Percentiles rank a stretch among this genome's conserved stretches.
Evolutionary conservation across 1,140 invertebrate species (phyloP).

Genomic region (Achatina immaculata): DNA sequence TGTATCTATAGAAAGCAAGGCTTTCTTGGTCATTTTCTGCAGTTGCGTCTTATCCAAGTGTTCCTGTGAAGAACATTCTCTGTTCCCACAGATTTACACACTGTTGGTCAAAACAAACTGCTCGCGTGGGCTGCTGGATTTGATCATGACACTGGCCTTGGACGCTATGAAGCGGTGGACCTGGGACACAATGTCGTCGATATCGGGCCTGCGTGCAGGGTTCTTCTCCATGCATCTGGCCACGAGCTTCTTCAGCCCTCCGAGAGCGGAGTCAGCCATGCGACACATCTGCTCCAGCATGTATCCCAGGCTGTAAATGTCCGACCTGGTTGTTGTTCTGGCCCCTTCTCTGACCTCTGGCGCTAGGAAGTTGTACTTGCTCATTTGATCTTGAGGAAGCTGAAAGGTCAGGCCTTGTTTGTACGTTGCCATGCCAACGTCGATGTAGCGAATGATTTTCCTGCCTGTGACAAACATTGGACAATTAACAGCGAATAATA

Average conservation of each 20-base stretch:
- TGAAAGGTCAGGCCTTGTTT: slow-evolving; percentile 44
- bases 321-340: slow-evolving; percentile 9
- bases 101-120: slow-evolving; percentile 25
- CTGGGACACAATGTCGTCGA: slow-evolving; percentile 37
- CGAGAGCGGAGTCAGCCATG: slow-evolving; percentile 25
- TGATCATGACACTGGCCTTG: slow-evolving; percentile 11
- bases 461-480: background rate
- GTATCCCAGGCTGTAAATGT: slow-evolving; percentile 45
- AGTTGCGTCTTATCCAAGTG: too few relatives aligned
- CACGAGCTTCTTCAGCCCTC: slow-evolving; percentile 24
- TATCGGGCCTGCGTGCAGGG: slow-evolving; percentile 31
- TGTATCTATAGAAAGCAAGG: too few relatives aligned
- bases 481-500: background rate
- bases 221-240: slow-evolving; percentile 35
- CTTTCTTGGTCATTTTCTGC: too few relatives aligned
- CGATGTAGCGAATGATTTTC: slow-evolving; percentile 45
- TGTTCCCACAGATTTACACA: too few relatives aligned
- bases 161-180: slow-evolving; percentile 33
- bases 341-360: slow-evolving; percentile 39
- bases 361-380: slow-evolving; percentile 45
- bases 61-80: too few relatives aligned
- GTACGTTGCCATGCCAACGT: slow-evolving; percentile 48
- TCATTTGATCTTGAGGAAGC: slow-evolving; percentile 44
- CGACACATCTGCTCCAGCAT: slow-evolving; percentile 46
- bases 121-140: background rate